Percentiles rank a stretch among this genome's conserved stretches.
phyloP scores from a whole-genome alignment of 2,797 vertebrate genomes.

The Tiaroga cobitis region DNA sequence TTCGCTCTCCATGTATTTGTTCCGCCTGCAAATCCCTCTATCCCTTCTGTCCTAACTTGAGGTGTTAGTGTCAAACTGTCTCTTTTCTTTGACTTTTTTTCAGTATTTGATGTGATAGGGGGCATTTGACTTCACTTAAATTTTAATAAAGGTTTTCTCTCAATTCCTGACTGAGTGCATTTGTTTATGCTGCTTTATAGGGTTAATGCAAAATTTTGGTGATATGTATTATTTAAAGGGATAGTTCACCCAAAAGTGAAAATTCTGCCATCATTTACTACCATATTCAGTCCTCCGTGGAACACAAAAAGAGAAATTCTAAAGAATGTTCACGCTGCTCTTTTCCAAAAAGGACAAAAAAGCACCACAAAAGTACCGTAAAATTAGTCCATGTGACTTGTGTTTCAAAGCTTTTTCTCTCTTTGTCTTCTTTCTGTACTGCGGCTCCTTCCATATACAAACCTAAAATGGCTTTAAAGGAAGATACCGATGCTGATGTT shows the following conservation, averaged over 20 bases:
- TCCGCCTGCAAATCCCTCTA: slow-evolving; percentile 57
- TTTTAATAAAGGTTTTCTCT: slow-evolving; percentile 71
- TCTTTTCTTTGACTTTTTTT: slow-evolving; percentile 63
- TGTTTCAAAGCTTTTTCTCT: not conserved
- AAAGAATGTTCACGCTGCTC: not conserved
- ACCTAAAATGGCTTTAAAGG: slow-evolving; percentile 81
- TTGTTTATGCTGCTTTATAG: slow-evolving; percentile 20
- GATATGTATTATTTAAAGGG: not conserved
- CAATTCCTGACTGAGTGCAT: slow-evolving; percentile 62
- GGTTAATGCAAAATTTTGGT: slow-evolving; percentile 4
- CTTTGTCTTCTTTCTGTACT: slow-evolving; percentile 59
- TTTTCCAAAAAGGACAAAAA: not conserved
- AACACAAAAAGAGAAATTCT: not conserved
- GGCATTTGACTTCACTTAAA: slow-evolving; percentile 67
- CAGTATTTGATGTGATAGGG: slow-evolving; percentile 69
- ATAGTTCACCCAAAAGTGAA: not conserved
- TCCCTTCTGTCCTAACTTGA: slow-evolving; percentile 63
- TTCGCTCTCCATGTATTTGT: slow-evolving; percentile 69
- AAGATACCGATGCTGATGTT: slow-evolving; percentile 37
- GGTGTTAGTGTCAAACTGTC: slow-evolving; percentile 63
- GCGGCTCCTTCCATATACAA: slow-evolving; percentile 96
- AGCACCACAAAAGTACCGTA: not conserved
- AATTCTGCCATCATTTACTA: not conserved
- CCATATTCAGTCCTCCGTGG: not conserved
- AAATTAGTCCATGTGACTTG: not conserved